These are phyloP conservation scores for Hippotragus niger DNA, from an alignment of 2,113 vertebrate genomes.

Conservation along the genomic window DNA sequence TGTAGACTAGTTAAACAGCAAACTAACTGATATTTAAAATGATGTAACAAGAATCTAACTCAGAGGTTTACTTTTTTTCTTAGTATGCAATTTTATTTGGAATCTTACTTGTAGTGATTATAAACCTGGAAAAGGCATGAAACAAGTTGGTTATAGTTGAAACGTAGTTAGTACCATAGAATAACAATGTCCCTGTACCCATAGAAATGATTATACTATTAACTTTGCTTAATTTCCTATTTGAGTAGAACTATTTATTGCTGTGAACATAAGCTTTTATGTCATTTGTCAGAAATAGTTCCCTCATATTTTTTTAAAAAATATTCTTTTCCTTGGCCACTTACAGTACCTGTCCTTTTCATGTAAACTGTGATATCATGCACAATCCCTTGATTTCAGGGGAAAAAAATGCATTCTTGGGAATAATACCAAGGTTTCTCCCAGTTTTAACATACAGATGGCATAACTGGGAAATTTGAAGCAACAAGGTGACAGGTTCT, in stretches of 20 bases:
- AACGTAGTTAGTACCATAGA: background rate
- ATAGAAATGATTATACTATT: background rate
- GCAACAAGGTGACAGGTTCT: background rate
- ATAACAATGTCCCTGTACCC: background rate
- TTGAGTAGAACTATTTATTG: background rate
- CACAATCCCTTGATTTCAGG: background rate
- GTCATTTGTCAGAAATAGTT: background rate
- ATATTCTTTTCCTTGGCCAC: background rate
- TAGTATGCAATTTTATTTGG: background rate
- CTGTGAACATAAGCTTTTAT: background rate
- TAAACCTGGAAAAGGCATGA: background rate
- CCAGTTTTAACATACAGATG: background rate
- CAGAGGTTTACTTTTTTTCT: background rate
- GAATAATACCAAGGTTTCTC: background rate
- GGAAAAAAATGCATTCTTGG: background rate
- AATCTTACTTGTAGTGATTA: background rate
- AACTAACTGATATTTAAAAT: background rate
- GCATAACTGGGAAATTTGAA: background rate
- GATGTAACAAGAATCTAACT: background rate
- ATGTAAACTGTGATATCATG: background rate
- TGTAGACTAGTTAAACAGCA: background rate
- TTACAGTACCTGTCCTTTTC: background rate
- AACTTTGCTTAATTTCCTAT: background rate
- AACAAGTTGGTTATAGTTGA: background rate
- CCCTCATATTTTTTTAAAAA: background rate